Conservation (phyloP, 2,113 vertebrate genomes). For the Vulpes vulpes region DNA sequence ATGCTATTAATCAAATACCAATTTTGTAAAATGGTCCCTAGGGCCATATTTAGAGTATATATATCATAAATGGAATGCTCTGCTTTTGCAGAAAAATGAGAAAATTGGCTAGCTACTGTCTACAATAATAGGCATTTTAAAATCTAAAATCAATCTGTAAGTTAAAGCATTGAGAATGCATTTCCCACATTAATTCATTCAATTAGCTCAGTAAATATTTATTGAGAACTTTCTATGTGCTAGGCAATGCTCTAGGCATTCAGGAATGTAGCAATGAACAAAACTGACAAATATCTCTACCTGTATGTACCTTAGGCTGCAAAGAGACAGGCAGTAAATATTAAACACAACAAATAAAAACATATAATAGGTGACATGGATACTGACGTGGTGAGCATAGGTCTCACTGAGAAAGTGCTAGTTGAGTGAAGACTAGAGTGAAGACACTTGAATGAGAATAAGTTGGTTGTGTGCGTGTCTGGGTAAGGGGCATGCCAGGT, state of each 20-base stretch:
- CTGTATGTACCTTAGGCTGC: neutral
- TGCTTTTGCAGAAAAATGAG: conserved; percentile 56
- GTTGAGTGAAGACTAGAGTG: neutral
- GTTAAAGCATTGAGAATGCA: neutral
- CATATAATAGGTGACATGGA: neutral
- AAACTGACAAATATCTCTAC: neutral
- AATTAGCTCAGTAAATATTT: conserved; percentile 36
- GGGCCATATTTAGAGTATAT: neutral
- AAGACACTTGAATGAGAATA: neutral
- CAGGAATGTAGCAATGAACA: neutral
- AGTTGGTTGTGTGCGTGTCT: neutral
- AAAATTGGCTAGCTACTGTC: neutral
- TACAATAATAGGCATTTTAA: neutral
- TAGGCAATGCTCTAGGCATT: neutral
- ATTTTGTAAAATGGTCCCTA: neutral
- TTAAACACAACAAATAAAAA: conserved; percentile 32
- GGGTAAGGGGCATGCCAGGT: neutral
- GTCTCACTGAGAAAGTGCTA: neutral
- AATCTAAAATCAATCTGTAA: neutral
- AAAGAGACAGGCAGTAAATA: neutral
- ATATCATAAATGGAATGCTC: neutral
- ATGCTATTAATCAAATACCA: neutral
- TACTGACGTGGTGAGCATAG: neutral
- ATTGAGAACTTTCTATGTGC: conserved; percentile 3
- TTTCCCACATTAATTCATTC: conserved; percentile 44